Base-by-base conservation (phyloP, 2,113 vertebrate genomes). In the Charadrius vociferus region DNA sequence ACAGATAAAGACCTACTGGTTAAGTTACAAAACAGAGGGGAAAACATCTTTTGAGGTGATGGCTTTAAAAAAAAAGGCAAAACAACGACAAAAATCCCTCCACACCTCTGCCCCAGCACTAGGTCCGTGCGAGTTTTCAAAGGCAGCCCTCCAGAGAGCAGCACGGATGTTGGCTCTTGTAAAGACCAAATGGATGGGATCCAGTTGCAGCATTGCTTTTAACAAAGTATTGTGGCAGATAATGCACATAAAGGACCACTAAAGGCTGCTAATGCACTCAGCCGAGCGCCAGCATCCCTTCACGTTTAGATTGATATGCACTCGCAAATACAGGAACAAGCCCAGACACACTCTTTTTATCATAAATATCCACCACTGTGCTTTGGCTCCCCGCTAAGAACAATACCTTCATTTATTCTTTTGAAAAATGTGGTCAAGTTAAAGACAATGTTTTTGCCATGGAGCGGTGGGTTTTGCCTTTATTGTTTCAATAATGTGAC, bases 201-300 rank as follows among this genome's bases (percentile, higher is more conserved):
- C 65, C 65, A 75, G 70, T 50, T 63, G 58, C 93, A 84, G 75
- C 14, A 3, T 5, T 21, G 62, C 50, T 53, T 95, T 91, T 53
- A 94, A 72, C 45, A 5, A 23, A 45, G 47, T n/a, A 30, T 32
- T 39, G 65, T n/a, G 78, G 72, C 39, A 81, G 91, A 71, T 84
- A 86, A 96, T 80, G 93, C 3, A 67, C 56, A 34, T 24, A 47
- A 80, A 81, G 50, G 58, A 50, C 41, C 87, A 22, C 16, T 58
- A n/a, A 77, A 84, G 92, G 58, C 89, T 82, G 85, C 95, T 84
- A 56, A 94, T 47, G 66, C 82, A 84, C 88, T 75, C 86, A 47
- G 91, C 75, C 29, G 3, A 23, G 2, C 4, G 50, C 75, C 95
- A 94, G 94, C 94, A 55, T 30, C 36, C 65, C 34, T 6, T 36